These are phyloP conservation scores for Dinomys branickii DNA, from an alignment of 2,113 vertebrate species.

Conservation along the genomic window DNA sequence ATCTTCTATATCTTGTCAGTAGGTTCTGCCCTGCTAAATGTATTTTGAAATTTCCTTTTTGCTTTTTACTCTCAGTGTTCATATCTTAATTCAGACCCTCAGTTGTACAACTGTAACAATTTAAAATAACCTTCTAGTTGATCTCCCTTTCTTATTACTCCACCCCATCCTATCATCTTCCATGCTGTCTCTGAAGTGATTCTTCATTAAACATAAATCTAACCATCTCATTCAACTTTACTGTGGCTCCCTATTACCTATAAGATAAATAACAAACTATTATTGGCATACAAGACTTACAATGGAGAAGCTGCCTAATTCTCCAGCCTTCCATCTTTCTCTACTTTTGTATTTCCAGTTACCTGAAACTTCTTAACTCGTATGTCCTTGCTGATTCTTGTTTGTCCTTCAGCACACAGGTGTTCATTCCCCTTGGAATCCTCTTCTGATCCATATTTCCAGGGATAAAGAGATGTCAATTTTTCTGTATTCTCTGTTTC, in stretches of 20 bases:
- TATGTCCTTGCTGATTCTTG: not conserved
- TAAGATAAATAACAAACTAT: conserved; percentile 18
- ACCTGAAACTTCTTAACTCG: conserved; percentile 10
- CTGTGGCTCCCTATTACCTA: not conserved
- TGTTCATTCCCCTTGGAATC: not conserved
- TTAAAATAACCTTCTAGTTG: not conserved
- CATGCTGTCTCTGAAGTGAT: not conserved
- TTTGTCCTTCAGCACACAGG: conserved; percentile 6
- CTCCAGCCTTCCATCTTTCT: conserved; percentile 33
- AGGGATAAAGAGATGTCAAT: not conserved
- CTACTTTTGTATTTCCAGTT: conserved; percentile 14
- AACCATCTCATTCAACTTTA: conserved; percentile 11
- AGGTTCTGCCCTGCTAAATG: not conserved
- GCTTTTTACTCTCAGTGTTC: not conserved
- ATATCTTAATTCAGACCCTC: not conserved
- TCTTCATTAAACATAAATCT: conserved; percentile 18
- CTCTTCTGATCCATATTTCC: conserved; percentile 22
- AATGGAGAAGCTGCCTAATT: conserved; percentile 32
- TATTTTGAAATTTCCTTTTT: conserved; percentile 25
- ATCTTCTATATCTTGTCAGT: not conserved
- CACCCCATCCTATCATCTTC: not conserved
- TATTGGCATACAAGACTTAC: not conserved
- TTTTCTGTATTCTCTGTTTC: conserved; percentile 39
- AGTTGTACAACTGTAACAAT: not conserved
- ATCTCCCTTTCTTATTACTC: not conserved